Conservation (phyloP, 1,140 invertebrate genomes). For the Chelonus insularis region DNA sequence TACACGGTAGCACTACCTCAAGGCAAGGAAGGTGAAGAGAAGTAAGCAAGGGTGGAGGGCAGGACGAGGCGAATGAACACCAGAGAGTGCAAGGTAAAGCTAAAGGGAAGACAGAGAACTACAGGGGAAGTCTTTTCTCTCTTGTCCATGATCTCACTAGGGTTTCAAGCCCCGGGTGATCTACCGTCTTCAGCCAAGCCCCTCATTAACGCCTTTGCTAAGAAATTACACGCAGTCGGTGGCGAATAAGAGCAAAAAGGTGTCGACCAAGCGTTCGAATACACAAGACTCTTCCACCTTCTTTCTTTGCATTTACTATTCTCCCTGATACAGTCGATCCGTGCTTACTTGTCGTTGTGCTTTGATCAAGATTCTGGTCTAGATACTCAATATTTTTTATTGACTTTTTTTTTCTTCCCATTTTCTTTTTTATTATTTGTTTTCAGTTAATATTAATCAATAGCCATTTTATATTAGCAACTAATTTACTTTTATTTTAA, state of each 20-base stretch:
- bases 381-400: neutral
- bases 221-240: constrained; percentile 58
- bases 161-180: constrained; percentile 38
- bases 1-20: constrained; percentile 57
- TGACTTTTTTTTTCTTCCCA: no score
- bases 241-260: constrained; percentile 59
- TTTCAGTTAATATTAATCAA: no score
- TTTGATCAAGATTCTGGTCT: neutral
- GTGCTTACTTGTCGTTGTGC: neutral
- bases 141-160: neutral
- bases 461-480: no score
- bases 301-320: no score
- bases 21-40: constrained; percentile 37
- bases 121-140: constrained; percentile 21
- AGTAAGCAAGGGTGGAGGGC: constrained; percentile 3
- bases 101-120: constrained; percentile 32
- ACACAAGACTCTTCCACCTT: no score
- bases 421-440: no score
- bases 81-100: constrained; percentile 18
- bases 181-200: constrained; percentile 55
- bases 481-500: no score
- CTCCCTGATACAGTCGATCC: no score
- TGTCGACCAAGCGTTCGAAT: constrained; percentile 27
- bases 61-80: constrained; percentile 14
- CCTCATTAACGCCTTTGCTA: constrained; percentile 59